These are phyloP conservation scores for Taeniopygia guttata DNA, from an alignment of 2,797 vertebrate species.

Conservation along the genomic window DNA sequence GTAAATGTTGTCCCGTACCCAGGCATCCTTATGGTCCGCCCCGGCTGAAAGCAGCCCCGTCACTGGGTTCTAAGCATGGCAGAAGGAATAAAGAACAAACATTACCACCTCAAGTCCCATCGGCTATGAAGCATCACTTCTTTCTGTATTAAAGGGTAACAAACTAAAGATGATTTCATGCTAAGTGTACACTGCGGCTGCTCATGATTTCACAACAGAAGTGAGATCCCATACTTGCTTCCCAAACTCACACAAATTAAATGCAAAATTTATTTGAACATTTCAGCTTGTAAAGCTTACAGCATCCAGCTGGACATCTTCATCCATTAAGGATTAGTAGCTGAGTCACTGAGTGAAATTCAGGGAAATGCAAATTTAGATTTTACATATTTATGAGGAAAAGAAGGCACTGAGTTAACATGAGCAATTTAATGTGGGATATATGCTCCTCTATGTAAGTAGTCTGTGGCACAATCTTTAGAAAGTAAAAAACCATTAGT, in stretches of 20 bases:
- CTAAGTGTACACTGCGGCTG: accelerated
- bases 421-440: background rate
- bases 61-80: constrained; percentile 84
- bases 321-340: background rate
- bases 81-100: background rate
- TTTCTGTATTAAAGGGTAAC: background rate
- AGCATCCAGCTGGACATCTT: background rate
- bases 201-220: background rate
- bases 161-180: background rate
- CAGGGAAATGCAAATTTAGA: background rate
- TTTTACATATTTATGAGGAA: background rate
- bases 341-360: background rate
- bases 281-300: background rate
- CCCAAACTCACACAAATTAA: background rate
- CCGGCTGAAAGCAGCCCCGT: constrained; percentile 93
- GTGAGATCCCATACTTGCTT: background rate
- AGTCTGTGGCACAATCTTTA: background rate
- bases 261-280: background rate
- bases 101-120: background rate
- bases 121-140: background rate
- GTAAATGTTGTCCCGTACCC: constrained; percentile 97
- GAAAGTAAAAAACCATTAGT: background rate
- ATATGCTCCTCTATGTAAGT: background rate
- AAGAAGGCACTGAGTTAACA: background rate
- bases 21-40: constrained; percentile 89